phyloP scores from a whole-genome alignment of 1,140 invertebrate species.

The Ephestia elutella region DNA sequence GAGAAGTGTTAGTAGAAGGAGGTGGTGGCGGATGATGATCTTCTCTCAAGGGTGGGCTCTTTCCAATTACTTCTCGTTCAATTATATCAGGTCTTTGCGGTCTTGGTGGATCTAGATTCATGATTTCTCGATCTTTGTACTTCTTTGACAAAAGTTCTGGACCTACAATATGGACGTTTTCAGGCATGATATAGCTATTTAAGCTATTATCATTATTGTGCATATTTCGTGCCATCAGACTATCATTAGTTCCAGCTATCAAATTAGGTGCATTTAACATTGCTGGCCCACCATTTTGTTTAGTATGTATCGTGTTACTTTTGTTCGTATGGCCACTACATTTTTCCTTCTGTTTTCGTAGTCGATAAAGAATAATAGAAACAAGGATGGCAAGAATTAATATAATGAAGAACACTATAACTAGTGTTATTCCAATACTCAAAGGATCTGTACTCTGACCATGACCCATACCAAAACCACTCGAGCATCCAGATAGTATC shows the following conservation, averaged over 20 bases:
- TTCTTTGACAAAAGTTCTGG: constrained; percentile 90
- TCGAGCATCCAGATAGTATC: constrained; percentile 80
- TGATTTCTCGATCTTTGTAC: constrained; percentile 89
- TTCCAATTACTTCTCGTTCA: constrained; percentile 88
- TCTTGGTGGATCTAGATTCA: constrained; percentile 78
- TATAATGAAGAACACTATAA: constrained; percentile 95
- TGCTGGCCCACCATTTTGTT: constrained; percentile 78
- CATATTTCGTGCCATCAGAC: constrained; percentile 74
- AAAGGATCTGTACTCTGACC: constrained; percentile 88
- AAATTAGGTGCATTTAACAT: constrained; percentile 75
- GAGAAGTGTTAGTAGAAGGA: constrained; percentile 76
- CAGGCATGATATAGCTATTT: constrained; percentile 78
- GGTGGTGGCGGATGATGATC: constrained; percentile 85
- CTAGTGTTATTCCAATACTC: constrained; percentile 91
- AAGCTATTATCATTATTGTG: constrained; percentile 76
- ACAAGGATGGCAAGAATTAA: constrained; percentile 90
- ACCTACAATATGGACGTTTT: constrained; percentile 82
- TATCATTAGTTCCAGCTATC: constrained; percentile 75
- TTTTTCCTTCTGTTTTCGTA: constrained; percentile 89
- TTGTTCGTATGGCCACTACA: constrained; percentile 75
- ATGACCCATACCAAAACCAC: constrained; percentile 81
- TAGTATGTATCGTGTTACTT: constrained; percentile 76
- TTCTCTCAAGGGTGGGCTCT: constrained; percentile 83
- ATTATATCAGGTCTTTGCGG: constrained; percentile 94
- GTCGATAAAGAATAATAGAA: constrained; percentile 91